These are phyloP conservation scores for Empidonax traillii DNA, from an alignment of 2,113 vertebrate genomes.

Conservation along the genomic window DNA sequence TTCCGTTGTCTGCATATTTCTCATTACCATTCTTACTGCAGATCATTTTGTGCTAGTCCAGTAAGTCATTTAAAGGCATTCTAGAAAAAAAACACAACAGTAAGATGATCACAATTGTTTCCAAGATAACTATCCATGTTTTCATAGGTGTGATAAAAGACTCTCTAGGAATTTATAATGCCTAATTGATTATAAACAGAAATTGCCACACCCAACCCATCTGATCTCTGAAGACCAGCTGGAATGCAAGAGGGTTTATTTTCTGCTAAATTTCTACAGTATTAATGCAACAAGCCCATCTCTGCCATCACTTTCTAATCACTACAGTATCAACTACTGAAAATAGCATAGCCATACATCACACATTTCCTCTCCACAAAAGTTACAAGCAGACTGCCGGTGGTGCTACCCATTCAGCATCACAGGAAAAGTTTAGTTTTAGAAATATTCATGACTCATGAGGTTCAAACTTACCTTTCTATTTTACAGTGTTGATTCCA, in stretches of 20 bases:
- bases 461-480: neutral
- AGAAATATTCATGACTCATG: neutral
- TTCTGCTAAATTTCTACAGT: neutral
- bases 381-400: neutral
- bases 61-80: neutral
- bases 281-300: neutral
- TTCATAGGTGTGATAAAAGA: neutral
- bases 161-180: neutral
- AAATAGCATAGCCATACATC: neutral
- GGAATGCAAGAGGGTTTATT: neutral
- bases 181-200: neutral
- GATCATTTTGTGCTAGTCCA: neutral
- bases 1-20: neutral
- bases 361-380: neutral
- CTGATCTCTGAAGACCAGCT: neutral
- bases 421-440: neutral
- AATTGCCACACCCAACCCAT: neutral
- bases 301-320: neutral
- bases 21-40: neutral
- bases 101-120: neutral
- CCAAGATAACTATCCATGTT: neutral
- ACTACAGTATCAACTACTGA: neutral
- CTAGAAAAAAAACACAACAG: neutral
- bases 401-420: neutral
- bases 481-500: neutral